These are phyloP conservation scores for Saccostrea cuccullata DNA, from an alignment of 1,140 invertebrate species.

Conservation along the genomic window DNA sequence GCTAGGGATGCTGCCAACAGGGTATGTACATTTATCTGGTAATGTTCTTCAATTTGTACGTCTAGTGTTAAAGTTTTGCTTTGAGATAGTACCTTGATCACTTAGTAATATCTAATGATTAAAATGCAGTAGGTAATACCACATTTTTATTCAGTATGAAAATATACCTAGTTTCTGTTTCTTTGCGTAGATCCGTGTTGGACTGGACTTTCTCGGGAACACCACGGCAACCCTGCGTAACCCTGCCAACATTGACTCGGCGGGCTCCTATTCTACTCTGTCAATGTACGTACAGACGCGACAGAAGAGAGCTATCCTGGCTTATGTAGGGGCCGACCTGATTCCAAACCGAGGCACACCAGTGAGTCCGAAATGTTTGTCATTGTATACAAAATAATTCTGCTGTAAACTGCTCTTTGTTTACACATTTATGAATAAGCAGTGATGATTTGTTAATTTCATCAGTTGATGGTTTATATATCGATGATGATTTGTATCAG, in stretches of 20 bases:
- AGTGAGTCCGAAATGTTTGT: slow-evolving; percentile 48
- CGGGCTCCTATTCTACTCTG: slow-evolving; percentile 91
- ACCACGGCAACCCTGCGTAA: slow-evolving; percentile 91
- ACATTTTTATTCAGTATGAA: too few relatives aligned
- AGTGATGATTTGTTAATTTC: too few relatives aligned
- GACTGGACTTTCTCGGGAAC: slow-evolving; percentile 90
- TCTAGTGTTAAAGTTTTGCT: background rate
- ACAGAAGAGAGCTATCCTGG: slow-evolving; percentile 88
- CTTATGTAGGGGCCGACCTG: slow-evolving; percentile 87
- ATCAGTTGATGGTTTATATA: too few relatives aligned
- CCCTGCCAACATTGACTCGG: slow-evolving; percentile 88
- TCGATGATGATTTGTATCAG: too few relatives aligned
- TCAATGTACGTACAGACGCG: slow-evolving; percentile 90
- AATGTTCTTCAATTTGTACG: background rate
- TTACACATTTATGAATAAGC: too few relatives aligned
- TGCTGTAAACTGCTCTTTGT: too few relatives aligned
- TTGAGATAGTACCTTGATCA: background rate
- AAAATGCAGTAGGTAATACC: too few relatives aligned
- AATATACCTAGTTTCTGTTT: background rate
- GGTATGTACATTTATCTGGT: slow-evolving; percentile 66
- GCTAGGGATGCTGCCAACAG: slow-evolving; percentile 87
- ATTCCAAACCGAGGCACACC: slow-evolving; percentile 40
- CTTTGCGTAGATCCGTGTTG: slow-evolving; percentile 83
- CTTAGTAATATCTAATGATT: too few relatives aligned
- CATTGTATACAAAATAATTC: background rate